Evolutionary conservation across 2,888 invertebrate genomes (phyloP).

Genomic region (Cephus spinipes): DNA sequence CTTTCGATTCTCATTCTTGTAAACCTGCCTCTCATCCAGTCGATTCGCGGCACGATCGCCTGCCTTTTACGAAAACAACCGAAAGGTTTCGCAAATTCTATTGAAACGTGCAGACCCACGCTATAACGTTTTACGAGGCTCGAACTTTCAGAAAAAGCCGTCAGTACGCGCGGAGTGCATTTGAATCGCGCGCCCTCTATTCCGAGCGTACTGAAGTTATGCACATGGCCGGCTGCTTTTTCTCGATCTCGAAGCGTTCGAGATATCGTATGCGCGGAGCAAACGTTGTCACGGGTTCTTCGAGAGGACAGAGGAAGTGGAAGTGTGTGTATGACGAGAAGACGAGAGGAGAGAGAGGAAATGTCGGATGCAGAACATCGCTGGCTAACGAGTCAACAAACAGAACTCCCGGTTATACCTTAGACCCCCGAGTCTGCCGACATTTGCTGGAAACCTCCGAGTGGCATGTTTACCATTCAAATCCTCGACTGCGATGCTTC

Average conservation of each 20-base stretch:
- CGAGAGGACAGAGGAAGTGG: neutral
- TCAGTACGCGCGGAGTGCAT: neutral
- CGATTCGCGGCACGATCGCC: neutral
- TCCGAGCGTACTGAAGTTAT: neutral
- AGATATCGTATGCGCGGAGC: neutral
- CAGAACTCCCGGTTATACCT: constrained; percentile 10
- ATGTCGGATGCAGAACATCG: constrained; percentile 9
- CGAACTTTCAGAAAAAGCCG: neutral
- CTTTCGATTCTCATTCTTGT: neutral
- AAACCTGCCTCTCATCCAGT: neutral
- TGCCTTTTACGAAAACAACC: neutral
- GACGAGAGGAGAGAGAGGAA: neutral
- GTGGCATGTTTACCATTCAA: constrained; percentile 8
- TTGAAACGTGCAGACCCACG: neutral
- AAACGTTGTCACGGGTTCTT: neutral
- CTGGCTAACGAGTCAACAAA: constrained; percentile 13
- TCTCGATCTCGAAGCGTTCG: neutral
- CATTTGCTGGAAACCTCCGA: constrained; percentile 7
- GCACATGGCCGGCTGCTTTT: neutral
- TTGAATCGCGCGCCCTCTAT: neutral
- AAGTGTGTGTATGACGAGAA: neutral
- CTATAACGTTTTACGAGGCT: neutral
- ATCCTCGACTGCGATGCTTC: constrained; percentile 8
- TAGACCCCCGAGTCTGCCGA: neutral
- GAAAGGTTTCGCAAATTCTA: neutral